These are phyloP conservation scores for Clivina fossor DNA, from an alignment of 2,888 invertebrate species.

Conservation along the genomic window DNA sequence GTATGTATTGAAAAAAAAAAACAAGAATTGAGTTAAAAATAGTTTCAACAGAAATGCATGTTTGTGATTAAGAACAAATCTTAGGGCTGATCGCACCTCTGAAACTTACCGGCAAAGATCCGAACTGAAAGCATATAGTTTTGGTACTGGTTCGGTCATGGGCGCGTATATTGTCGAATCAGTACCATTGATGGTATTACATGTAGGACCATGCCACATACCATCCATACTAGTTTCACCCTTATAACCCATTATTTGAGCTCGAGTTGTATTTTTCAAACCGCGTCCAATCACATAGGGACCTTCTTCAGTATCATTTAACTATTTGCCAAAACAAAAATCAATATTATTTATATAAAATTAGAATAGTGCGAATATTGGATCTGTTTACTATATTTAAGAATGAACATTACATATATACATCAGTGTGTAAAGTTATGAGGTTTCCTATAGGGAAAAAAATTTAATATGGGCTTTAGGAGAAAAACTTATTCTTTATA, in stretches of 20 bases:
- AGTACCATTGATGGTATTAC: constrained; percentile 59
- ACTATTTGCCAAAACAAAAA: constrained; percentile 49
- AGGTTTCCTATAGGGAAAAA: too few species aligned
- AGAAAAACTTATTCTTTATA: too few species aligned
- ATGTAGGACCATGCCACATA: constrained; percentile 54
- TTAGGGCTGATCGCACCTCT: not conserved
- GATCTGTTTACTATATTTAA: not conserved
- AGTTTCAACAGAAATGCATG: too few species aligned
- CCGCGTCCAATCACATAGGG: constrained; percentile 61
- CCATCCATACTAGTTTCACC: constrained; percentile 48
- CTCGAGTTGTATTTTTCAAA: constrained; percentile 54
- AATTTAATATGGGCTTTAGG: too few species aligned
- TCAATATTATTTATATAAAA: too few species aligned
- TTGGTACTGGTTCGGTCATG: constrained; percentile 51
- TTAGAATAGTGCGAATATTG: too few species aligned
- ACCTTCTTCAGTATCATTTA: constrained; percentile 58
- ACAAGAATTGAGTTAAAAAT: too few species aligned
- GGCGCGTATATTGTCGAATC: constrained; percentile 61
- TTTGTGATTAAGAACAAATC: too few species aligned
- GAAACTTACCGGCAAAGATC: constrained; percentile 61
- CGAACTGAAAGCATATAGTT: constrained; percentile 56
- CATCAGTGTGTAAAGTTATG: too few species aligned
- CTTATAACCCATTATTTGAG: constrained; percentile 56
- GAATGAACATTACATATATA: not conserved
- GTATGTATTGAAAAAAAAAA: too few species aligned